phyloP scores from a whole-genome alignment of 2,113 vertebrate genomes.

The Lamprotornis superbus region DNA sequence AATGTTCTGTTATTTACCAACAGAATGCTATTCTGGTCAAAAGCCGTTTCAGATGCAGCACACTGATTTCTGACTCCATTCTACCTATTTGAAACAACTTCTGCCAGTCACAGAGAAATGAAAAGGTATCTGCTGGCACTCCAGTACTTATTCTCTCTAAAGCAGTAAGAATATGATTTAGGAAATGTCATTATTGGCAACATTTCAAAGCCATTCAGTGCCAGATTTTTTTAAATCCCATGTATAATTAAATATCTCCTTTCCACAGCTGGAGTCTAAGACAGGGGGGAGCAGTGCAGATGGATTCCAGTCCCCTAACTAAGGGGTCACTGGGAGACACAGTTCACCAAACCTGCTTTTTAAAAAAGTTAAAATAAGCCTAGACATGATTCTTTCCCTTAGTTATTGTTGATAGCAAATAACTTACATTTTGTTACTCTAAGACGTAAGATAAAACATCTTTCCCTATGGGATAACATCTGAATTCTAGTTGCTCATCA shows the following conservation, averaged over 20 bases:
- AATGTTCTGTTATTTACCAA: background rate
- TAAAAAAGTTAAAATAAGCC: background rate
- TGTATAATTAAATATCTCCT: slow-evolving; percentile 16
- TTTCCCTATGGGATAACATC: background rate
- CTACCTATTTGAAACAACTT: background rate
- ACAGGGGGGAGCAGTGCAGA: background rate
- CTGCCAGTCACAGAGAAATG: background rate
- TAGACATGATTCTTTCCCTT: background rate
- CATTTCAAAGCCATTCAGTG: background rate
- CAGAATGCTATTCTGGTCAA: background rate
- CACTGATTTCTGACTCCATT: background rate
- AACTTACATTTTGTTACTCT: background rate
- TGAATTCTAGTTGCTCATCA: background rate
- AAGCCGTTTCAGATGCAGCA: background rate
- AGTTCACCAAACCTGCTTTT: background rate
- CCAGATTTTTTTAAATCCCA: background rate
- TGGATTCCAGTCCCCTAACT: background rate
- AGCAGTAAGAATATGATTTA: slow-evolving; percentile 27
- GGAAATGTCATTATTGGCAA: background rate
- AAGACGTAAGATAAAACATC: background rate
- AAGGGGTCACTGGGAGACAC: background rate
- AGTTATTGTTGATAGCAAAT: background rate
- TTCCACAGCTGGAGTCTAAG: background rate
- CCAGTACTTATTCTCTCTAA: background rate
- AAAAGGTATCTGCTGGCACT: background rate